Conservation (phyloP, 2,113 vertebrate genomes). For the Gopherus flavomarginatus region DNA sequence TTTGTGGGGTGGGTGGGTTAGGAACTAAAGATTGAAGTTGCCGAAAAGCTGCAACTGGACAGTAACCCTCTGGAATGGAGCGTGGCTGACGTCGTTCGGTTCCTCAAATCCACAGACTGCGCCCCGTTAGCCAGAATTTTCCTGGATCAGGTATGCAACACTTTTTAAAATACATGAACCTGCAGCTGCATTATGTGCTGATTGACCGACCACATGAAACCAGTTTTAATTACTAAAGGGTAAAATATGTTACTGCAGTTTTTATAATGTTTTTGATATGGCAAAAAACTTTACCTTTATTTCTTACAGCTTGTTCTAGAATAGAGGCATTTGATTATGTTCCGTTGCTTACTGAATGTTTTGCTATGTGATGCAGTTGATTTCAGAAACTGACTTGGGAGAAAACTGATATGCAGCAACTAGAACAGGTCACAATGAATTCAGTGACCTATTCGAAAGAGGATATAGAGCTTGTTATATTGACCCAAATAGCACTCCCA, state of each 20-base stretch:
- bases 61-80: constrained; percentile 98
- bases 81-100: constrained; percentile 93
- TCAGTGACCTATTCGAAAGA: neutral
- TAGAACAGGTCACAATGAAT: neutral
- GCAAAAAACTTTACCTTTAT: neutral
- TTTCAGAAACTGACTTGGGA: neutral
- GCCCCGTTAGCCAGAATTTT: constrained; percentile 95
- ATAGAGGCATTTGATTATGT: neutral
- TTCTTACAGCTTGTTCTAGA: neutral
- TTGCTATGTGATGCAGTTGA: neutral
- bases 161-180: neutral
- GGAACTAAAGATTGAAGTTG: constrained; percentile 87
- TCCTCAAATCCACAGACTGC: constrained; percentile 97
- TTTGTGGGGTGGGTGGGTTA: constrained; percentile 44
- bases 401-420: neutral
- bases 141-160: constrained; percentile 90
- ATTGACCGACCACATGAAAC: neutral
- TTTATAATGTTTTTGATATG: neutral
- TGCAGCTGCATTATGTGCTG: neutral
- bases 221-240: neutral
- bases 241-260: neutral
- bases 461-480: neutral
- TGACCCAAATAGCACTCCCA: neutral
- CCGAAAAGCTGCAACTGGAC: constrained; percentile 92
- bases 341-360: neutral